A percentile compares a stretch with the other conserved stretches of the same genome.
These are phyloP conservation scores for Aurelia aurita DNA, from an alignment of 30 jellyfish, hydroid and myxozoan genomes.

Conservation along the genomic window DNA sequence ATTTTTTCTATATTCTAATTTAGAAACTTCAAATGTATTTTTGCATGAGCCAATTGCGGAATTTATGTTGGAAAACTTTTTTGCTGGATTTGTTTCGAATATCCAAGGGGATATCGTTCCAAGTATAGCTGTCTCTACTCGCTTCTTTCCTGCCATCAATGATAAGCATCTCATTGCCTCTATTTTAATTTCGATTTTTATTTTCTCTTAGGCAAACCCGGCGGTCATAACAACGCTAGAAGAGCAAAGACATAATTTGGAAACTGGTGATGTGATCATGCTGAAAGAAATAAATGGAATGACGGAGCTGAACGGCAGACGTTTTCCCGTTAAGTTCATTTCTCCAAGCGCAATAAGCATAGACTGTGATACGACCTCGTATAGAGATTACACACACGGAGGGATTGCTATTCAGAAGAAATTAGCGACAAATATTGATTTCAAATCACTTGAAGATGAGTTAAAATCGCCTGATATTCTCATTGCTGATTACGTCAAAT, in stretches of 20 bases:
- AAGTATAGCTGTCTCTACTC: too few relatives aligned
- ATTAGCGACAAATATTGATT: slow-evolving; percentile 28
- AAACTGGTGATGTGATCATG: slow-evolving; percentile 61
- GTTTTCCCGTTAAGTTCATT: slow-evolving; percentile 35
- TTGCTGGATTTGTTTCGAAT: too few relatives aligned
- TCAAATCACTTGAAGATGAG: slow-evolving; percentile 62
- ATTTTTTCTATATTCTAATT: too few relatives aligned
- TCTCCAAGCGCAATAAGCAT: slow-evolving; percentile 65
- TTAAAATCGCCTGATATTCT: slow-evolving; percentile 66
- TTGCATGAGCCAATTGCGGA: too few relatives aligned
- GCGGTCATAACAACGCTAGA: slow-evolving; percentile 77
- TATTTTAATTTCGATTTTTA: not conserved
- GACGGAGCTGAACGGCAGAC: slow-evolving; percentile 72
- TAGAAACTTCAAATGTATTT: too few relatives aligned
- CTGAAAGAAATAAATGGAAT: slow-evolving; percentile 82
- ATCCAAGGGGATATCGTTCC: too few relatives aligned
- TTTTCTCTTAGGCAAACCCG: slow-evolving; percentile 61
- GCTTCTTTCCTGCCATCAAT: too few relatives aligned
- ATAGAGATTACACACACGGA: slow-evolving; percentile 73
- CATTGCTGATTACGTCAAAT: slow-evolving; percentile 63
- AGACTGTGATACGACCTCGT: slow-evolving; percentile 71
- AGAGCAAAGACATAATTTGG: slow-evolving; percentile 68
- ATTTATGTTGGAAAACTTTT: too few relatives aligned
- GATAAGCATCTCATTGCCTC: too few relatives aligned
- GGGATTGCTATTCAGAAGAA: slow-evolving; percentile 75